Evolutionary conservation across 2,113 vertebrate genomes (phyloP).

Genomic region (Ifrita kowaldi): DNA sequence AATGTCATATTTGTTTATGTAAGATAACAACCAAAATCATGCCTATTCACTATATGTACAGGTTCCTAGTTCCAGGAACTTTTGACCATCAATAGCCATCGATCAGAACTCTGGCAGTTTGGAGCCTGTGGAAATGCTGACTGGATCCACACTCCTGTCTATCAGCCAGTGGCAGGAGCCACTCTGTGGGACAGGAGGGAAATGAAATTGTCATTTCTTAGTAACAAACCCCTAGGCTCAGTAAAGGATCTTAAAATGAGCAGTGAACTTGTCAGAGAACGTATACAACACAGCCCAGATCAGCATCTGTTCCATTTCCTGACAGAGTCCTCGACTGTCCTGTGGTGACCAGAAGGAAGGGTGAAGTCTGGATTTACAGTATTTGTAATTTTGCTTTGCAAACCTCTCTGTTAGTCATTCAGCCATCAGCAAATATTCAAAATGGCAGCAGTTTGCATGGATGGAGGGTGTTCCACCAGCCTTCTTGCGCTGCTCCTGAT

Average conservation of each 20-base stretch:
- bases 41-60: neutral
- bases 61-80: neutral
- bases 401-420: neutral
- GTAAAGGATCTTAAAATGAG: neutral
- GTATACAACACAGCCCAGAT: neutral
- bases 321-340: fast-evolving
- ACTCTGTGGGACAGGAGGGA: neutral
- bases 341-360: neutral
- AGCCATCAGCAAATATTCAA: neutral
- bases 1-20: neutral
- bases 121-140: neutral
- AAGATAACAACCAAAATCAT: neutral
- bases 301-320: neutral
- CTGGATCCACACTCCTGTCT: neutral
- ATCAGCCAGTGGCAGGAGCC: neutral
- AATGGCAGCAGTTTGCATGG: neutral
- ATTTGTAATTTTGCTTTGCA: neutral
- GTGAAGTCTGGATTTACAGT: neutral
- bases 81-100: neutral
- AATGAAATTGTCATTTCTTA: neutral
- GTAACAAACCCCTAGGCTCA: neutral
- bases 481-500: neutral
- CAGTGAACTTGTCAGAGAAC: neutral
- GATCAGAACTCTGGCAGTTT: neutral
- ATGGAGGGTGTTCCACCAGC: neutral